Conservation (phyloP, 2,797 vertebrate species). For the Furcifer pardalis region DNA sequence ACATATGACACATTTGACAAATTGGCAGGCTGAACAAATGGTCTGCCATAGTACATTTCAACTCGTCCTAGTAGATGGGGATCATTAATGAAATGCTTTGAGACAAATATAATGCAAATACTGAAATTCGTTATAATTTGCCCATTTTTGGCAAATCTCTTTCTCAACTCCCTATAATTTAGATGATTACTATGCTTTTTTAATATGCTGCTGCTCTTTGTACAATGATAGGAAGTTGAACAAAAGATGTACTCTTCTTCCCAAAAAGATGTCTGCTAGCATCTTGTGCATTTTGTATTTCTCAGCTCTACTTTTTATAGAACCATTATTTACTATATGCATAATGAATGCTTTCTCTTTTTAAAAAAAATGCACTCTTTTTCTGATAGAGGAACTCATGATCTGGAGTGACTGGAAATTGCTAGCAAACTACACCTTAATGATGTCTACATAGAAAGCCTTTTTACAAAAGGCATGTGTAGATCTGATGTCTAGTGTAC, state of each 20-base stretch:
- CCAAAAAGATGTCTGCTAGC: conserved; percentile 53
- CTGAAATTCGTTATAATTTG: conserved; percentile 59
- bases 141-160: conserved; percentile 49
- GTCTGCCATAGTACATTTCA: conserved; percentile 54
- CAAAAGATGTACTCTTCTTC: conserved; percentile 42
- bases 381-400: conserved; percentile 57
- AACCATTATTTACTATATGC: conserved; percentile 58
- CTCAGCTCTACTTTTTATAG: conserved; percentile 58
- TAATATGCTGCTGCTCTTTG: conserved; percentile 51
- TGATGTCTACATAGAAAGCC: conserved; percentile 95
- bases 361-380: conserved; percentile 49
- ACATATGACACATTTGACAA: conserved; percentile 56
- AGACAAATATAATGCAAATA: conserved; percentile 68
- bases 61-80: conserved; percentile 51
- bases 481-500: conserved; percentile 85
- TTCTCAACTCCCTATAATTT: conserved; percentile 54
- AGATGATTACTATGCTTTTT: conserved; percentile 59
- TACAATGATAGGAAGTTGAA: conserved; percentile 57
- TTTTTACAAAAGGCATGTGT: conserved; percentile 82
- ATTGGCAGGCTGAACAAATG: conserved; percentile 56
- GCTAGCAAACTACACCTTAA: conserved; percentile 78
- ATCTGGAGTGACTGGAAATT: conserved; percentile 62
- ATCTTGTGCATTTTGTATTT: conserved; percentile 65
- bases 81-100: conserved; percentile 58
- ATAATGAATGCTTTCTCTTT: conserved; percentile 46